phyloP scores from a whole-genome alignment of 2,888 invertebrate genomes.

The Priocnemis perturbator region DNA sequence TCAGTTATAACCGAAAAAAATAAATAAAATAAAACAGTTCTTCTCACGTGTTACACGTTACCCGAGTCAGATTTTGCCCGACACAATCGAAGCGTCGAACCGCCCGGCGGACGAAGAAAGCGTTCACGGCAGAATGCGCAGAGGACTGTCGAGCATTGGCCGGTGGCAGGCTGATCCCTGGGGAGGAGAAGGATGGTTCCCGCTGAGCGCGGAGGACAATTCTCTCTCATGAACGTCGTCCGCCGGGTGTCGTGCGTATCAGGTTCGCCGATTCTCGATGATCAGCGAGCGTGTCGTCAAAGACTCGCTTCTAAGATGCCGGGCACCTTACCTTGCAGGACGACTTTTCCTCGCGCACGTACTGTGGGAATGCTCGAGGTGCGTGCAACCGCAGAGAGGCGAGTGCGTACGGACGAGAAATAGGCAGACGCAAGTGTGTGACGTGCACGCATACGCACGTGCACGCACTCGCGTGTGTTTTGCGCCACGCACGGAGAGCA shows the following conservation, averaged over 20 bases:
- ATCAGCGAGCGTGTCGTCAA: constrained; percentile 36
- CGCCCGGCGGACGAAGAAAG: no score
- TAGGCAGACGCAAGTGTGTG: background rate
- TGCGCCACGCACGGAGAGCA: constrained; percentile 15
- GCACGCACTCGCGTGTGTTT: background rate
- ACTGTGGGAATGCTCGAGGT: constrained; percentile 67
- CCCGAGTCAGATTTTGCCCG: no score
- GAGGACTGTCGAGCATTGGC: no score
- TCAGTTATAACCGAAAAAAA: no score
- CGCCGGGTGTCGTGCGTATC: constrained; percentile 3
- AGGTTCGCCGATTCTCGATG: constrained; percentile 18
- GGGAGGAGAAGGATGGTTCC: no score
- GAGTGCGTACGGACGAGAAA: constrained; percentile 23
- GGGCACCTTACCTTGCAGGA: constrained; percentile 27
- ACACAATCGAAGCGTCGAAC: no score
- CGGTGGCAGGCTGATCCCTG: no score
- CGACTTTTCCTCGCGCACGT: constrained; percentile 38
- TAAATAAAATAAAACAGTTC: no score
- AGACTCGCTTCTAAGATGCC: constrained; percentile 28
- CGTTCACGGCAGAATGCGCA: no score
- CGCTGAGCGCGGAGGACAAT: no score
- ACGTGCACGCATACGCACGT: background rate
- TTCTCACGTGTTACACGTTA: no score
- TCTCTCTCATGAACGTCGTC: constrained; percentile 24
- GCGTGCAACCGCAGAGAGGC: constrained; percentile 67